Evolutionary conservation across 2,797 vertebrate species (phyloP), one percentile per base, ranked within the genome.

Genomic region (Meriones psammophilus): DNA sequence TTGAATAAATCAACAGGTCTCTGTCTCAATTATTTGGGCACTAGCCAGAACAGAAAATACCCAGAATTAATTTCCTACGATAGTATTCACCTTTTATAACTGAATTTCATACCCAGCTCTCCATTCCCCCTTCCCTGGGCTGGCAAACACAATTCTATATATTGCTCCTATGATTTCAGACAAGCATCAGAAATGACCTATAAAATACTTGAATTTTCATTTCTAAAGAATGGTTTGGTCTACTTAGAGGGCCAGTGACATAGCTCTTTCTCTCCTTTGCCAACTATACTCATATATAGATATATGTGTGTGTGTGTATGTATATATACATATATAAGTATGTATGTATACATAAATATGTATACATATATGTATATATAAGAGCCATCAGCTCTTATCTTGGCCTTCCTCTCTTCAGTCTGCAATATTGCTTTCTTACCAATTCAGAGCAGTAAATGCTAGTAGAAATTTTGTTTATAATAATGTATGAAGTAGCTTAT

Each of bases 401-500:
- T 91, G 39, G 62, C 24, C 81, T 78, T 80, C 60, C 20, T 79
- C 39, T 60, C 68, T 88, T 69, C 84, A 36, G 17, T 71, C 62
- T 87, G 0, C 30, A 42, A 50, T 15, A 14, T 7, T 39, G 3
- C 54, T 73, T 94, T 94, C 62, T 91, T 66, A 0, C 30, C n/a
- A 46, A 71, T 66, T 69, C 36, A 68, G 8, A 84, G 15, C 8
- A 85, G 71, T 68, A 71, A 90, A 62, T 66, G 85, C 18, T 0
- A 54, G 4, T 1, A 0, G 68, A 62, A 69, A 76, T 2, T 4
- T 30, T 4, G 13, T 3, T 76, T n/a, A 17, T 7, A 58, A 4
- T 0, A 9, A 50, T 10, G 0, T 4, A 28, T 0, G 0, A 26
- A 3, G 0, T 6, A 39, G 54, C 83, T 91, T 83, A 50, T 50